A percentile compares a stretch with the other conserved stretches of the same genome.
Conservation (phyloP, 2,888 invertebrate species). For the Pyrochroa serraticornis region DNA sequence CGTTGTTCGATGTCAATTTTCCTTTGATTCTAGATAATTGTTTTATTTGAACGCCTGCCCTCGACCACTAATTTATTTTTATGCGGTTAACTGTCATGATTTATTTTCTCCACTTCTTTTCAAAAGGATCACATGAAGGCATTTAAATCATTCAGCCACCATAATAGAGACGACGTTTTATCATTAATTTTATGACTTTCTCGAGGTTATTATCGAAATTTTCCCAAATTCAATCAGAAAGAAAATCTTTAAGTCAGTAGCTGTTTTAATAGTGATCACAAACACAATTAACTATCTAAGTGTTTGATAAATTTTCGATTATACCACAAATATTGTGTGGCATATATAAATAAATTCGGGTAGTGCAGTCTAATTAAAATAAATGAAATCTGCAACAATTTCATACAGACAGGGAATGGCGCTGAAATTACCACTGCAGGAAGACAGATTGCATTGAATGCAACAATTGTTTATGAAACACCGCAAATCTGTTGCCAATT, state of each 20-base stretch:
- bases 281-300: constrained; percentile 12
- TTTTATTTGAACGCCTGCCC: constrained; percentile 23
- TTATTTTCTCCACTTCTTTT: constrained; percentile 1
- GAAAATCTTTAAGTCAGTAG: no score
- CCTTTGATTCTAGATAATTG: constrained; percentile 24
- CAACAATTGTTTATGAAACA: no score
- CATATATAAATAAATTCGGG: background rate
- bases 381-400: no score
- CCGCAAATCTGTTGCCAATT: no score
- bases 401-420: no score
- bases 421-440: no score
- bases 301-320: constrained; percentile 20
- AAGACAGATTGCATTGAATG: no score
- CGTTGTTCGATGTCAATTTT: constrained; percentile 24
- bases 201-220: no score
- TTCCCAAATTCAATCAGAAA: no score
- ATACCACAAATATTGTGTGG: constrained; percentile 12
- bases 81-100: constrained; percentile 8
- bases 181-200: no score
- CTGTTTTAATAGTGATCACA: constrained; percentile 1
- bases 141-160: constrained; percentile 5
- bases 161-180: no score
- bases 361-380: no score
- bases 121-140: constrained; percentile 3
- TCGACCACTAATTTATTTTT: constrained; percentile 18